Percentiles rank a stretch among this genome's conserved stretches.
phyloP scores from a whole-genome alignment of 1,140 invertebrate species.

The Proctacanthus coquilletti region DNA sequence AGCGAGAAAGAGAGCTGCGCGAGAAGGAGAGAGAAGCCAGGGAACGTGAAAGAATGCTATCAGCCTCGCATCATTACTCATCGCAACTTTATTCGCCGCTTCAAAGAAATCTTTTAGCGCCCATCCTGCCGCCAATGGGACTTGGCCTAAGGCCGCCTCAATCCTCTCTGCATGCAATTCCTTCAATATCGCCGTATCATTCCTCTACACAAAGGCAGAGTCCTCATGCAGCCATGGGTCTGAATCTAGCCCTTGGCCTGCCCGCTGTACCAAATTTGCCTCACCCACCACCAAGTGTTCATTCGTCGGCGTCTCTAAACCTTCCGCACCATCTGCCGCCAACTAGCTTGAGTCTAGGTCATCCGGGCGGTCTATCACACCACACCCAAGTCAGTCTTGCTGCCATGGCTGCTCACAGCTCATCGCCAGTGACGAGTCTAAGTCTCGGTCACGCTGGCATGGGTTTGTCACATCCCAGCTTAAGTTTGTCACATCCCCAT shows the following conservation, averaged over 20 bases:
- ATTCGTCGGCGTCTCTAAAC: not conserved
- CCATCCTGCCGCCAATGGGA: slow-evolving; percentile 25
- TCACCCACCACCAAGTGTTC: slow-evolving; percentile 16
- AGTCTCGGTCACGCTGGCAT: slow-evolving; percentile 11
- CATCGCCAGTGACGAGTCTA: not conserved
- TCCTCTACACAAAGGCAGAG: slow-evolving; percentile 20
- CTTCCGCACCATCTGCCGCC: slow-evolving; percentile 24
- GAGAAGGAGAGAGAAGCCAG: slow-evolving; percentile 20
- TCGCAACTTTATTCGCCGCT: slow-evolving; percentile 23
- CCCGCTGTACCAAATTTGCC: slow-evolving; percentile 12
- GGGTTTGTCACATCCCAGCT: slow-evolving; percentile 21
- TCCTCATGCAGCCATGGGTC: slow-evolving; percentile 21
- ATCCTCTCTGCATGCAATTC: slow-evolving; percentile 15
- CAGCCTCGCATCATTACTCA: slow-evolving; percentile 26
- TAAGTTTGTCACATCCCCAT: slow-evolving; percentile 26
- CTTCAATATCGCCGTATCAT: slow-evolving; percentile 25
- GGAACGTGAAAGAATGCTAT: slow-evolving; percentile 21
- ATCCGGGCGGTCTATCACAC: slow-evolving; percentile 18
- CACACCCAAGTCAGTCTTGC: slow-evolving; percentile 9
- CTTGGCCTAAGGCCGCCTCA: slow-evolving; percentile 20
- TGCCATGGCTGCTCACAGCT: slow-evolving; percentile 12
- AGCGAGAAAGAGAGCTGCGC: slow-evolving; percentile 14
- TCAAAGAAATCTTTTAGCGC: slow-evolving; percentile 20
- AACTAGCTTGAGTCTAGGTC: slow-evolving; percentile 14
- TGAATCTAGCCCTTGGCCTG: slow-evolving; percentile 20